Evolutionary conservation across 2,888 invertebrate species (phyloP).

Genomic region (Arge pagana): DNA sequence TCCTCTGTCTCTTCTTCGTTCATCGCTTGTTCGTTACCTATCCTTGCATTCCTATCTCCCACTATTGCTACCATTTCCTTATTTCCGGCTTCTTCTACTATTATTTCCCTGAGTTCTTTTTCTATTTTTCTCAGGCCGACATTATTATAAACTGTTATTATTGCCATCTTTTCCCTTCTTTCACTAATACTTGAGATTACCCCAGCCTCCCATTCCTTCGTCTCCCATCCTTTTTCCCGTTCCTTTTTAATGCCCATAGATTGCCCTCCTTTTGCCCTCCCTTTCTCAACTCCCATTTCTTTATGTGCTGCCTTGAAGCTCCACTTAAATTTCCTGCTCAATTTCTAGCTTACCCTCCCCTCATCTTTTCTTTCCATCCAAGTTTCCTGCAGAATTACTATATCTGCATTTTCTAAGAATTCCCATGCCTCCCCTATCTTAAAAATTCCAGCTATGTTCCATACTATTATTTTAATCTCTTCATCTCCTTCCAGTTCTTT

Average conservation of each 20-base stretch:
- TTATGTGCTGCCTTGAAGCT: not conserved
- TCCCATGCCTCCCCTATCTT: conserved; percentile 16
- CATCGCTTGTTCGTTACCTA: conserved; percentile 14
- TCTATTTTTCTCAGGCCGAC: conserved; percentile 3
- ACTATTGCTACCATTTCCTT: conserved; percentile 5
- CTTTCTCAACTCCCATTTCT: conserved; percentile 22
- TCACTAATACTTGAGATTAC: too few species aligned
- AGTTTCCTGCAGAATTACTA: conserved; percentile 23
- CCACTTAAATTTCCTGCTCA: conserved; percentile 12
- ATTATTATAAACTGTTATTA: conserved; percentile 20
- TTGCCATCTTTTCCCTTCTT: conserved; percentile 8
- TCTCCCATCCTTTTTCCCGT: not conserved
- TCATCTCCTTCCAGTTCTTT: not conserved
- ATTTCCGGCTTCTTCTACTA: conserved; percentile 9
- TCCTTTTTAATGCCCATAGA: conserved; percentile 20
- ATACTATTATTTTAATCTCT: not conserved
- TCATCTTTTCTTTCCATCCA: conserved; percentile 24
- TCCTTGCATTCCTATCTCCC: conserved; percentile 19
- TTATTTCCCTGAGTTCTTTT: conserved; percentile 6
- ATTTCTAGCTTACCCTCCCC: not conserved
- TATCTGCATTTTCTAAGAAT: conserved; percentile 14
- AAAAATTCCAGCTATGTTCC: conserved; percentile 2
- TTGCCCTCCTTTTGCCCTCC: conserved; percentile 22
- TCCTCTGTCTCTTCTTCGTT: conserved; percentile 9
- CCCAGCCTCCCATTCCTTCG: conserved; percentile 12